Evolutionary conservation across 2,888 invertebrate species (phyloP).

Genomic region (Ectropis crepuscularia): DNA sequence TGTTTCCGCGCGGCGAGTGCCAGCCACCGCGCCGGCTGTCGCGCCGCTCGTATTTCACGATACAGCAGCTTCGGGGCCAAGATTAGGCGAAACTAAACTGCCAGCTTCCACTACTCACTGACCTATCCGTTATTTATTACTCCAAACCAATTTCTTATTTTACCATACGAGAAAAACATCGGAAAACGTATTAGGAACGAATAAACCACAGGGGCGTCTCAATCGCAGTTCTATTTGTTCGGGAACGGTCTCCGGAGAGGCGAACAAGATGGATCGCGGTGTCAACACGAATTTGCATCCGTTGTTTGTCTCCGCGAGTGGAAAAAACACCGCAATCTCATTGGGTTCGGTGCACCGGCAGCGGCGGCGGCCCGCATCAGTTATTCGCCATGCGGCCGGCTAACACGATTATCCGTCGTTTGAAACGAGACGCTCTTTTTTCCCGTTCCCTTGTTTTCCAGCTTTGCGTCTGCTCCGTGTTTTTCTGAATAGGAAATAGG

Average conservation of each 20-base stretch:
- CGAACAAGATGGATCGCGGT: slow-evolving; percentile 84
- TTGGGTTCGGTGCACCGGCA: slow-evolving; percentile 74
- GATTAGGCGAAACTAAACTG: slow-evolving; percentile 78
- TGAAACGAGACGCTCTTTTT: slow-evolving; percentile 80
- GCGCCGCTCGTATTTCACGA: slow-evolving; percentile 68
- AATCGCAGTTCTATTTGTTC: slow-evolving; percentile 80
- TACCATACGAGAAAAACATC: slow-evolving; percentile 63
- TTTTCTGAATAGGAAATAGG: slow-evolving; percentile 83
- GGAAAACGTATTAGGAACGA: slow-evolving; percentile 65
- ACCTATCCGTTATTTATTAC: slow-evolving; percentile 64
- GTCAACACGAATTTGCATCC: slow-evolving; percentile 85
- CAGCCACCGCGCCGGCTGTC: slow-evolving; percentile 49
- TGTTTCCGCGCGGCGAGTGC: slow-evolving; percentile 11
- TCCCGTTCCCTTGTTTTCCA: slow-evolving; percentile 82
- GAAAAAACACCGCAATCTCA: slow-evolving; percentile 83
- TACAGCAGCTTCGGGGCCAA: slow-evolving; percentile 73
- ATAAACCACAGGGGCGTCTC: slow-evolving; percentile 71
- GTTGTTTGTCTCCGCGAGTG: slow-evolving; percentile 81
- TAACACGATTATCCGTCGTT: slow-evolving; percentile 84
- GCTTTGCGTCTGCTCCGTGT: slow-evolving; percentile 79
- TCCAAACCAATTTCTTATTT: slow-evolving; percentile 56
- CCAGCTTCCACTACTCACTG: slow-evolving; percentile 68
- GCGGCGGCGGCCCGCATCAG: slow-evolving; percentile 65
- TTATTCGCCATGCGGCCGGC: slow-evolving; percentile 80
- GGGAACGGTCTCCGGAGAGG: slow-evolving; percentile 77